Percentiles rank a stretch among this genome's conserved stretches.
Conservation (phyloP, 2,113 vertebrate species). For the Atlantisia rogersi region DNA sequence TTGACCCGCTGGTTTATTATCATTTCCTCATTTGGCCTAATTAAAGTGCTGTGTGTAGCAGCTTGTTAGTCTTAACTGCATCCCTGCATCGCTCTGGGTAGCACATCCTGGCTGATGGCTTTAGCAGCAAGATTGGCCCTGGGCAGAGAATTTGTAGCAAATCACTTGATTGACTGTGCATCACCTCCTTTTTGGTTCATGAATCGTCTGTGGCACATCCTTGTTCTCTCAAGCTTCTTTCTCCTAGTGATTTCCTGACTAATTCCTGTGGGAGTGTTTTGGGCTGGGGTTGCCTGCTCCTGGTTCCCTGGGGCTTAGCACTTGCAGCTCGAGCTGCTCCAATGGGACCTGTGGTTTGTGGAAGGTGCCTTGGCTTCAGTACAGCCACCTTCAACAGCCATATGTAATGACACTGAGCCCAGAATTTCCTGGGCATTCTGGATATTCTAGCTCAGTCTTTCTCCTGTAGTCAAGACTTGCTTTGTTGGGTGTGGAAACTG, state of each 20-base stretch:
- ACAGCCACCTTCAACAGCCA: neutral
- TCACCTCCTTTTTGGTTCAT: neutral
- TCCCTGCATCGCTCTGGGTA: neutral
- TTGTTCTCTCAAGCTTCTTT: neutral
- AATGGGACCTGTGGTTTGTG: neutral
- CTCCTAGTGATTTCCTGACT: neutral
- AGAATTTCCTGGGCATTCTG: neutral
- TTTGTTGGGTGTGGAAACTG: neutral
- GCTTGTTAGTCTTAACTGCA: constrained; percentile 15
- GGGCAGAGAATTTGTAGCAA: constrained; percentile 40
- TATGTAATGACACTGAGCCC: neutral
- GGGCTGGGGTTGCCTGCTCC: neutral
- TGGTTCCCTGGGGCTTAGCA: neutral
- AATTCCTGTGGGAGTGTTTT: neutral
- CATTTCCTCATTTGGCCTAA: constrained; percentile 46
- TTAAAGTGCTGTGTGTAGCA: constrained; percentile 49
- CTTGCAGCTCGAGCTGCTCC: neutral
- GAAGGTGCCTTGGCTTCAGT: neutral
- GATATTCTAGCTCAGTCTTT: neutral
- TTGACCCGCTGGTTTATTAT: constrained; percentile 57
- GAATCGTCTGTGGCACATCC: neutral
- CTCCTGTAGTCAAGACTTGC: neutral
- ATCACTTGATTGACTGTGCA: constrained; percentile 22
- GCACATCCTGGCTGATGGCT: neutral
- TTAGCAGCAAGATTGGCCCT: constrained; percentile 35